These are phyloP conservation scores for Urocolius indicus DNA, from an alignment of 2,113 vertebrate genomes.

Conservation along the genomic window DNA sequence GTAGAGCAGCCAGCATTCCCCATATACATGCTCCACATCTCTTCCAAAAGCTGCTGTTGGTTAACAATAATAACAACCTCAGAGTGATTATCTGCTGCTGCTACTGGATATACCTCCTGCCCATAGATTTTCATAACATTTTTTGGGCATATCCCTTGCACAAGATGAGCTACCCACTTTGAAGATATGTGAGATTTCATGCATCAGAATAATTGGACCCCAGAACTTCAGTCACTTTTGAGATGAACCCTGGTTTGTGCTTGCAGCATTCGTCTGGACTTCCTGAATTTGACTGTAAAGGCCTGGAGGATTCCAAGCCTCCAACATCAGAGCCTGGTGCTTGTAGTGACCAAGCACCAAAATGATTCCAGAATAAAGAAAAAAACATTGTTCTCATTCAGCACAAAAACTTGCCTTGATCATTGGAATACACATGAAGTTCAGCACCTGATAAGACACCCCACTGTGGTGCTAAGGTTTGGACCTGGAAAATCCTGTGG, in stretches of 20 bases:
- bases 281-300: background rate
- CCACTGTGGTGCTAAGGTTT: background rate
- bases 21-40: background rate
- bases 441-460: background rate
- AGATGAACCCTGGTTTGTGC: background rate
- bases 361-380: background rate
- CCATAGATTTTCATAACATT: background rate
- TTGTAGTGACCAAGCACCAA: background rate
- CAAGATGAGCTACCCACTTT: background rate
- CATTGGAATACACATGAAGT: background rate
- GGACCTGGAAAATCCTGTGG: background rate
- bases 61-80: background rate
- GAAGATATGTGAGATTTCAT: background rate
- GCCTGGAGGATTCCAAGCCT: background rate
- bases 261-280: background rate
- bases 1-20: background rate
- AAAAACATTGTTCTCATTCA: background rate
- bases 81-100: background rate
- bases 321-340: background rate
- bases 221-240: background rate
- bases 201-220: background rate
- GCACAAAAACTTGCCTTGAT: background rate
- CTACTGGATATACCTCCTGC: background rate
- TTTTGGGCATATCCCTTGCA: background rate
- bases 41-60: background rate